These are phyloP conservation scores for Catharus ustulatus DNA, from an alignment of 2,797 vertebrate species.

Conservation along the genomic window DNA sequence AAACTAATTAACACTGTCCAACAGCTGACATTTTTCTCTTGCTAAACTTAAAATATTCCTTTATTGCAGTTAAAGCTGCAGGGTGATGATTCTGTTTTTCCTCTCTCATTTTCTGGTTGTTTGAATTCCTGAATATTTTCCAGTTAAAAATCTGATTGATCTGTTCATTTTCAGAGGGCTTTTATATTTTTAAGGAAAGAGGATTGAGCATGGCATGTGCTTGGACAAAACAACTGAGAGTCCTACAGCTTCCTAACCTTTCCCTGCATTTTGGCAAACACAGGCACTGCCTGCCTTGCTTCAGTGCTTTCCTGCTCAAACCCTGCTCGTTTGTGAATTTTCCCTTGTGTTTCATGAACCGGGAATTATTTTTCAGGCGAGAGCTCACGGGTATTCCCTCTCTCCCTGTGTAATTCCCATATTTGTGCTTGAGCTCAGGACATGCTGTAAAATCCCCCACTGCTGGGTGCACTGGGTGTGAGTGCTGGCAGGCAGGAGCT, in stretches of 20 bases:
- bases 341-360: not conserved
- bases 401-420: not conserved
- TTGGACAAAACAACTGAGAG: not conserved
- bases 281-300: not conserved
- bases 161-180: not conserved
- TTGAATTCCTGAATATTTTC: not conserved
- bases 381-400: accelerated
- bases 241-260: not conserved
- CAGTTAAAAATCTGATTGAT: not conserved
- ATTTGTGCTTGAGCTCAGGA: not conserved
- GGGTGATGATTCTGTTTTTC: not conserved
- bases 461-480: not conserved
- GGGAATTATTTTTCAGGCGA: not conserved
- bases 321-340: not conserved
- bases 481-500: not conserved
- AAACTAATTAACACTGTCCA: not conserved
- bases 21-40: not conserved
- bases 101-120: not conserved
- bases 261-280: not conserved
- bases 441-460: accelerated
- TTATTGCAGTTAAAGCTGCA: not conserved
- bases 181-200: not conserved
- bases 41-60: not conserved
- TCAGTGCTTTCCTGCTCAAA: not conserved
- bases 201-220: accelerated